phyloP scores from a whole-genome alignment of 2,888 invertebrate species.

The Invenusta paracnida region DNA sequence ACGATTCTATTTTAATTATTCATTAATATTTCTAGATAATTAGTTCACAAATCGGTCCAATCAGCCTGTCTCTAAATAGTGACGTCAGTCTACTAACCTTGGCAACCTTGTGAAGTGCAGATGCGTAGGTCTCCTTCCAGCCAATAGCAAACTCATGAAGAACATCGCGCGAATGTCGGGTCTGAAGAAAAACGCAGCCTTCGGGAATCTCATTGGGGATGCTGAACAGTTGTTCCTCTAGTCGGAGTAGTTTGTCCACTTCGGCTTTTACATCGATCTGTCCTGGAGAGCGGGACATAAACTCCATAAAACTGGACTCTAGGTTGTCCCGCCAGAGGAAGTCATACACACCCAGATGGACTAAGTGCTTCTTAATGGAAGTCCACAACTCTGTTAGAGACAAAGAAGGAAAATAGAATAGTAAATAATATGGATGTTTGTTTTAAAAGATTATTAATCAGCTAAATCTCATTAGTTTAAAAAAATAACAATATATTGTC shows the following conservation, averaged over 20 bases:
- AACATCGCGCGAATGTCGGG: conserved; percentile 57
- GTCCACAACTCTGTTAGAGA: conserved; percentile 52
- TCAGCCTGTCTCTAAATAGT: too few species aligned
- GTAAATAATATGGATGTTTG: neutral
- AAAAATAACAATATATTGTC: too few species aligned
- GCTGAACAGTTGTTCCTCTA: conserved; percentile 55
- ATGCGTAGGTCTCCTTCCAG: conserved; percentile 60
- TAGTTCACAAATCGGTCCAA: neutral
- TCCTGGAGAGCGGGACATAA: conserved; percentile 48
- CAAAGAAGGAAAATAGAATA: neutral
- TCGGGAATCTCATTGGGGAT: conserved; percentile 51
- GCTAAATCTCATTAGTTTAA: too few species aligned
- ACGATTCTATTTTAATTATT: too few species aligned
- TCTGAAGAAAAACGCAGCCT: conserved; percentile 56
- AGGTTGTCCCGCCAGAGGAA: conserved; percentile 60
- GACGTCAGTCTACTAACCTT: neutral
- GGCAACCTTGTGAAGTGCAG: conserved; percentile 54
- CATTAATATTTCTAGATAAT: too few species aligned
- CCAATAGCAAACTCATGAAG: conserved; percentile 59
- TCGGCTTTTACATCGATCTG: neutral
- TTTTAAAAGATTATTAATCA: too few species aligned
- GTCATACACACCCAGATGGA: conserved; percentile 58
- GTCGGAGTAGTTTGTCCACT: conserved; percentile 52
- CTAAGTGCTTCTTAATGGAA: conserved; percentile 53
- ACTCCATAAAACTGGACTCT: conserved; percentile 57